A percentile compares a stretch with the other conserved stretches of the same genome.
These are phyloP conservation scores for Scleropages formosus DNA, from an alignment of 2,797 vertebrate species.

Conservation along the genomic window DNA sequence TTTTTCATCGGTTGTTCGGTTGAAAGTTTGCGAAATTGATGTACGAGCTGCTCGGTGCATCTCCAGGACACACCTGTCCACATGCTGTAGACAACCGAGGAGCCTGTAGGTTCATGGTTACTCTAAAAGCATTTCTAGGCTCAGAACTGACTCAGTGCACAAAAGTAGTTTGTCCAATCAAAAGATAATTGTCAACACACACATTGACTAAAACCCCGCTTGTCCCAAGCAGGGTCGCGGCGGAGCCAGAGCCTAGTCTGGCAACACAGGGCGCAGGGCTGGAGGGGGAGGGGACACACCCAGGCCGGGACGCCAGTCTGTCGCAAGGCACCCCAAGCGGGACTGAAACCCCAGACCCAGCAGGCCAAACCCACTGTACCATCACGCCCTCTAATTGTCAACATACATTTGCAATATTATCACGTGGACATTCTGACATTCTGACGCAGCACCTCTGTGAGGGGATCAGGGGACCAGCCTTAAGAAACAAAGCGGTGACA, in stretches of 20 bases:
- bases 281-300: too few species aligned
- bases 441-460: background rate
- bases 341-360: too few species aligned
- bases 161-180: background rate
- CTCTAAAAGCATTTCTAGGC: slow-evolving; percentile 3
- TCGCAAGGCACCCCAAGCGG: too few species aligned
- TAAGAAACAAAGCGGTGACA: slow-evolving; percentile 18
- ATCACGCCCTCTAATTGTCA: too few species aligned
- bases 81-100: too few species aligned
- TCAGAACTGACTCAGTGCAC: background rate
- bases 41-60: background rate
- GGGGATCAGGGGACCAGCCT: slow-evolving; percentile 17
- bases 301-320: too few species aligned
- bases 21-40: background rate
- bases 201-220: too few species aligned
- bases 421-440: background rate
- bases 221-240: too few species aligned
- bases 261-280: too few species aligned
- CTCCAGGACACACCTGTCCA: background rate
- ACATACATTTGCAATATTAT: background rate
- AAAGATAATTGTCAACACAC: background rate
- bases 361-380: too few species aligned
- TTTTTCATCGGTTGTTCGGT: background rate
- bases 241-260: too few species aligned
- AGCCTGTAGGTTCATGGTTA: background rate